Evolutionary conservation across 2,113 vertebrate species (phyloP).

Genomic region (Zapus hudsonius): DNA sequence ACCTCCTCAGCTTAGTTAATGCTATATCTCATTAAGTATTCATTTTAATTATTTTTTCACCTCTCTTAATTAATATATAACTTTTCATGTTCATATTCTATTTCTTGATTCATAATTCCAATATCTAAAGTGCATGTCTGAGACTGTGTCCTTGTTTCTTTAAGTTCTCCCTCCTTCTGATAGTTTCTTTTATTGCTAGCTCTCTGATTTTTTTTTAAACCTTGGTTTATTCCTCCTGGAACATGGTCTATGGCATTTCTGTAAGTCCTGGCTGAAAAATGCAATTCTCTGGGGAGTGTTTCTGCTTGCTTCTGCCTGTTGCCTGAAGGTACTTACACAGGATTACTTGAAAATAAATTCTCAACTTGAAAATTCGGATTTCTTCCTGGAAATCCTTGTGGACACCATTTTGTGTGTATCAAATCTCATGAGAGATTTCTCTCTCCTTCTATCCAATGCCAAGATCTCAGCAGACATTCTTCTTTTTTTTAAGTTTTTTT

Average conservation of each 20-base stretch:
- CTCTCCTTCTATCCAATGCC: constrained; percentile 2
- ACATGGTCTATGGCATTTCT: constrained; percentile 39
- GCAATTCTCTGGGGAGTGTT: constrained; percentile 50
- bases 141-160: not conserved
- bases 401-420: constrained; percentile 33
- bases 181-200: not conserved
- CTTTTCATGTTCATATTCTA: no score
- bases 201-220: not conserved
- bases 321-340: constrained; percentile 51
- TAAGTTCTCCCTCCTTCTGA: not conserved
- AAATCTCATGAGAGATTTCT: constrained; percentile 59
- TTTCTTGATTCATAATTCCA: no score
- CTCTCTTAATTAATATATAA: no score
- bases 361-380: constrained; percentile 62
- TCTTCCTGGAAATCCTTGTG: constrained; percentile 48
- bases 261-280: constrained; percentile 21
- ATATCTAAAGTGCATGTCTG: not conserved
- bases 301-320: constrained; percentile 52
- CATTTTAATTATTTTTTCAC: no score
- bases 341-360: constrained; percentile 72
- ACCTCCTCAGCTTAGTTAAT: no score
- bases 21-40: no score
- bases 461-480: not conserved
- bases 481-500: not conserved
- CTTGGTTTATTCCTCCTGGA: constrained; percentile 49